Conservation (phyloP, 2,113 vertebrate species). For the Archilochus colubris region DNA sequence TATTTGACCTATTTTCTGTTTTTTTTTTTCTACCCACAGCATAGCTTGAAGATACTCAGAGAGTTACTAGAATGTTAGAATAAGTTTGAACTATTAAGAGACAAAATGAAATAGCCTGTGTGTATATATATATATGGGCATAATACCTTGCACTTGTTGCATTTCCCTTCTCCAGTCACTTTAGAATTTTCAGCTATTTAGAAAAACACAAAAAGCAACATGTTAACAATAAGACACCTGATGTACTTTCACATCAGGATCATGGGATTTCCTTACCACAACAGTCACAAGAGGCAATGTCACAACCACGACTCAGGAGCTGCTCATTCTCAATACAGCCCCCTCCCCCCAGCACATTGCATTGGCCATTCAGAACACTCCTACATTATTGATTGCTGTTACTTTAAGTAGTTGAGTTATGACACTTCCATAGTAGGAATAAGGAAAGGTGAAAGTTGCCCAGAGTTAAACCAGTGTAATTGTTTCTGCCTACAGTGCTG, state of each 20-base stretch:
- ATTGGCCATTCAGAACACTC: background rate
- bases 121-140: background rate
- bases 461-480: background rate
- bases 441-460: background rate
- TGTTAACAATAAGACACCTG: background rate
- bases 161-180: background rate
- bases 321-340: background rate
- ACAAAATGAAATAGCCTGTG: background rate
- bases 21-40: background rate
- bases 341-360: too few relatives aligned
- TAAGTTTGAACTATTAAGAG: background rate
- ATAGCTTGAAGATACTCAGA: background rate
- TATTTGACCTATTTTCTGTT: background rate
- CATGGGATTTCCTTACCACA: background rate
- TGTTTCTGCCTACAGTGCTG: conserved; percentile 71
- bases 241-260: background rate
- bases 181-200: background rate
- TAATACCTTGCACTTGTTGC: background rate
- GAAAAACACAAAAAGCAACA: too few relatives aligned
- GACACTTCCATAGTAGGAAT: background rate
- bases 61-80: background rate
- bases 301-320: background rate
- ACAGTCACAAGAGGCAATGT: background rate
- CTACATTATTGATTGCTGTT: background rate
- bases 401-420: background rate